A percentile compares a stretch with the other conserved stretches of the same genome.
phyloP scores from a whole-genome alignment of 2,888 invertebrate genomes.

The Acleris cristana region DNA sequence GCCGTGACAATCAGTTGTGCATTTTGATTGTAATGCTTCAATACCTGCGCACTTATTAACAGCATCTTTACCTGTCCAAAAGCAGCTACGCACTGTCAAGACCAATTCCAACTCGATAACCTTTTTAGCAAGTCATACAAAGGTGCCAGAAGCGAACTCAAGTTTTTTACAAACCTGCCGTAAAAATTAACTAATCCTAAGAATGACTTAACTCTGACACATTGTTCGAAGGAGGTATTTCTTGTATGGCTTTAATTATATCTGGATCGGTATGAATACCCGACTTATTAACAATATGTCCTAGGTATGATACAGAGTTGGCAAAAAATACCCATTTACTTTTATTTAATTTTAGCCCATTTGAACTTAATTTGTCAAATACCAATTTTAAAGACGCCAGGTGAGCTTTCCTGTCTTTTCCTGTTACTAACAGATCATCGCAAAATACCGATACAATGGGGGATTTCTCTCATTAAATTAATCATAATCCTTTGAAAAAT shows the following conservation, averaged over 20 bases:
- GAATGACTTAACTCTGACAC: conserved; percentile 1
- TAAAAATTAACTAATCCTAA: conserved; percentile 4
- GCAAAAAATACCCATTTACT: too few relatives aligned
- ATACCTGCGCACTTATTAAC: not conserved
- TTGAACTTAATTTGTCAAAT: too few relatives aligned
- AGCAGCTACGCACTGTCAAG: not conserved
- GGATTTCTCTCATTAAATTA: not conserved
- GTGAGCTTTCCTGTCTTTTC: too few relatives aligned
- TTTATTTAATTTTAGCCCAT: too few relatives aligned
- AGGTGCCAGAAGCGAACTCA: not conserved
- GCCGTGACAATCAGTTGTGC: too few relatives aligned
- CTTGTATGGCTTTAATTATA: not conserved
- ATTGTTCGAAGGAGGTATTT: not conserved
- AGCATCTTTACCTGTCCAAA: conserved; percentile 12
- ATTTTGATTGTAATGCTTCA: too few relatives aligned
- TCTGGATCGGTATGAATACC: not conserved
- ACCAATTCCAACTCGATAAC: conserved; percentile 6
- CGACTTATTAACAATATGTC: too few relatives aligned
- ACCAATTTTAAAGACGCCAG: too few relatives aligned
- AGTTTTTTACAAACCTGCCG: conserved; percentile 1
- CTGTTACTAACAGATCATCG: too few relatives aligned
- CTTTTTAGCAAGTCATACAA: conserved; percentile 3
- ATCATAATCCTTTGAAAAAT: conserved; percentile 10
- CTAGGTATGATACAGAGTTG: too few relatives aligned
- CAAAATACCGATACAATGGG: not conserved